Evolutionary conservation across 1,140 invertebrate species (phyloP).

Genomic region (Lanistes nyassanus): DNA sequence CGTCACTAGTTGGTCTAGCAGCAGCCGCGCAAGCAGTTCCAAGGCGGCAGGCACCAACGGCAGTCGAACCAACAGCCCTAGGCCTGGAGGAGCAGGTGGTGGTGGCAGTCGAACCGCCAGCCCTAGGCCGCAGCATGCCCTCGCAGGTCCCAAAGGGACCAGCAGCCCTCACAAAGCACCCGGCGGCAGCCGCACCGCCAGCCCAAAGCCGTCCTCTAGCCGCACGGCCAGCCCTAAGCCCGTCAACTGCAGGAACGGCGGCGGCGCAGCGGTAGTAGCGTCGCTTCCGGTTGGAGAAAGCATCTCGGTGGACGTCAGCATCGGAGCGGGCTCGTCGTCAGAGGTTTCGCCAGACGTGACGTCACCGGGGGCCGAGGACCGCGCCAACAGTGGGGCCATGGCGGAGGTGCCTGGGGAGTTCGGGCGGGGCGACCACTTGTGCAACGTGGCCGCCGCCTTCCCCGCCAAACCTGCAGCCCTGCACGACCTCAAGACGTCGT

Average conservation of each 20-base stretch:
- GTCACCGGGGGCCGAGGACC: conserved; percentile 35
- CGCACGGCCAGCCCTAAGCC: not conserved
- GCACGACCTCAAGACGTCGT: conserved; percentile 13
- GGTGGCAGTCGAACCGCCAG: not conserved
- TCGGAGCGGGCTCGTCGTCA: conserved; percentile 16
- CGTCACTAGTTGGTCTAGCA: not conserved
- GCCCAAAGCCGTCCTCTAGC: not conserved
- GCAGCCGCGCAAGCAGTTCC: not conserved
- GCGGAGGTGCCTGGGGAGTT: conserved; percentile 11
- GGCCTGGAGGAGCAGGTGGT: not conserved
- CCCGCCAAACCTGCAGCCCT: conserved; percentile 14
- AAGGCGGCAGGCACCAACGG: not conserved
- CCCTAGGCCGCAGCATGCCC: not conserved
- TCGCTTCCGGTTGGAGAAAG: conserved; percentile 24
- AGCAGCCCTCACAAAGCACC: not conserved
- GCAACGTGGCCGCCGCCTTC: conserved; percentile 12
- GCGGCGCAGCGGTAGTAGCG: not conserved
- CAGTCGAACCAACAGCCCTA: not conserved
- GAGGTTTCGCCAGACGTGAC: conserved; percentile 34
- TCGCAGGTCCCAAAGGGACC: not conserved
- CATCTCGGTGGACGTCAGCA: conserved; percentile 29
- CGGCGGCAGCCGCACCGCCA: not conserved
- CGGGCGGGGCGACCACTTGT: conserved; percentile 7
- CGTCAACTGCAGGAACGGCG: not conserved
- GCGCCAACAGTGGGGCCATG: conserved; percentile 10